Evolutionary conservation across 2,113 vertebrate genomes (phyloP), one percentile per base, ranked within the genome.

Genomic region (Columba livia): DNA sequence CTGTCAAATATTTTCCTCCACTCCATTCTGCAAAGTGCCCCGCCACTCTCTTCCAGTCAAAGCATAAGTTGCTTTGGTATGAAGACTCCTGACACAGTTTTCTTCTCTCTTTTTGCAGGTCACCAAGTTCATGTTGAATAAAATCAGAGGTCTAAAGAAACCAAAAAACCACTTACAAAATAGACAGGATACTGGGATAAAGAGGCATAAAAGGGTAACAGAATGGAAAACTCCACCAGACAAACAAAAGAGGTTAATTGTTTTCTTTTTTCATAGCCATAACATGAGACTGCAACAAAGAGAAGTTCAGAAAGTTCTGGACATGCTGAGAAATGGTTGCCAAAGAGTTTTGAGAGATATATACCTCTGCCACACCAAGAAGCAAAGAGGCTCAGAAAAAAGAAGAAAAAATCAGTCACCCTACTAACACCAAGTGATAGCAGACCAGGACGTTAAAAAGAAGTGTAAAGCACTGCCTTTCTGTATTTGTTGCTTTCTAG

Each of bases 121-220:
- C 12, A 74, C 36, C 0, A 1, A 90, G 23, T 24, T 79, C 36
- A 66, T 5, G 11, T 64, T 31, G 7, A 92, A 78, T 67, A 51
- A 84, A 74, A 70, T 0, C 2, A 65, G 1, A 5, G 17, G 15
- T 11, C 5, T 10, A 54, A 10, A 42, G 38, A 10, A 25, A n/a
- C 15, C 4, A 32, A 40, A 9, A 14, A 34, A 20, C 21, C 6
- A 57, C 18, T 58, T 47, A 73, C 11, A 58, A 91, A 88, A 73
- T 1, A 32, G 17, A 75, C 0, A 88, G 19, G 10, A 69, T 50
- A 85, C 25, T 53, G 19, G 44, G 15, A 90, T 42, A 69, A 44
- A 83, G 48, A 75, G 10, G 24, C 19, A 57, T 40, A 44, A 61
- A 48, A 67, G 16, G 14, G 3, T 53, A 75, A 66, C 18, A 67